Percentiles rank a stretch among this genome's conserved stretches.
Evolutionary conservation across 2,797 vertebrate species (phyloP).

Genomic region (Pangasius macronema): DNA sequence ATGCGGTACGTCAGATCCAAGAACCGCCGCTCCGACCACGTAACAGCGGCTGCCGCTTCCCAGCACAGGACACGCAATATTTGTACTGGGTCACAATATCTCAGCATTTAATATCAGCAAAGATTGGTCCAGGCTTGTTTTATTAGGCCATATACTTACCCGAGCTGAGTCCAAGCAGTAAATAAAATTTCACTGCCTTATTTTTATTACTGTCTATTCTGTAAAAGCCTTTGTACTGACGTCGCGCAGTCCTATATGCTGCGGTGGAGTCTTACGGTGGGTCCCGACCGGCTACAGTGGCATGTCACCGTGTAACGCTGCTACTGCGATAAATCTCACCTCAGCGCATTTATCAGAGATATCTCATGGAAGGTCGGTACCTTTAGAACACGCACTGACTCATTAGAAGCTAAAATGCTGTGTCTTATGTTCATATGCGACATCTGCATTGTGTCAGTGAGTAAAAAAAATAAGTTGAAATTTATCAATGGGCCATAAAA

Average conservation of each 20-base stretch:
- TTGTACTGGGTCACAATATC: conserved; percentile 1
- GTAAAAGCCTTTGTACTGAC: too few relatives aligned
- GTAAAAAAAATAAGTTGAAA: not conserved
- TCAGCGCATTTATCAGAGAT: not conserved
- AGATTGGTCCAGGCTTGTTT: conserved; percentile 13
- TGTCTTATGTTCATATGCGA: not conserved
- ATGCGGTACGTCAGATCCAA: not conserved
- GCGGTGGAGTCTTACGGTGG: too few relatives aligned
- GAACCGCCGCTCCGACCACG: not conserved
- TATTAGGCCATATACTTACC: conserved; percentile 13
- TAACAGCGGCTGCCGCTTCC: too few relatives aligned
- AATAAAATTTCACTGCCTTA: conserved; percentile 18
- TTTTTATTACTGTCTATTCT: conserved; percentile 27
- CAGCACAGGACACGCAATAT: not conserved
- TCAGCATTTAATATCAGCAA: conserved; percentile 13
- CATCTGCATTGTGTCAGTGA: not conserved
- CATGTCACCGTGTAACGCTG: not conserved
- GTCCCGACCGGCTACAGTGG: too few relatives aligned
- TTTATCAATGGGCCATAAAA: not conserved
- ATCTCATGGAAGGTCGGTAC: not conserved
- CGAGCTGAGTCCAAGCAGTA: not conserved
- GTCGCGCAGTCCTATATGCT: too few relatives aligned
- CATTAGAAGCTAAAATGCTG: not conserved
- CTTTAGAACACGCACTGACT: not conserved
- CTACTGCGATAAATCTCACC: not conserved